Evolutionary conservation across 1,140 invertebrate species (phyloP), one percentile per base, ranked within the genome.

Genomic region (Saccostrea glomerata): DNA sequence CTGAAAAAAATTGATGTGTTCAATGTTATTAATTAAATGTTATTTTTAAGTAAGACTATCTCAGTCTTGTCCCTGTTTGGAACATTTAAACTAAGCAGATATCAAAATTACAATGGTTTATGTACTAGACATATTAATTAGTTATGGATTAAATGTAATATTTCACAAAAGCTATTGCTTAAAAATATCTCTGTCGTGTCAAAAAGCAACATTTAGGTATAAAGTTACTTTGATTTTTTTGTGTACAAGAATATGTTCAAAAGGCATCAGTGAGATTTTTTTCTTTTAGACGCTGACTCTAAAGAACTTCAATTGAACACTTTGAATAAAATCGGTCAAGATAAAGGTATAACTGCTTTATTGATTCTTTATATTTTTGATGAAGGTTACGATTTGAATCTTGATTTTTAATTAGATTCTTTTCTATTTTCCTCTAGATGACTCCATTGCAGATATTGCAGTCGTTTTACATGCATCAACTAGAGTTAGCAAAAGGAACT

Each of bases 391-490:
- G 15, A 30, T 77, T 77, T 77, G 25, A 30, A 30, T 30, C 13
- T 15, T 30, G 25, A 77, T 17, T 23, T 47, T 1, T 54, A 25
- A 55, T 84, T 36, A 55, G n/a, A 55, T 55, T 54, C 7, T 36
- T 1, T 30, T 82, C 6, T 47, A 23, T 20, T 77, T 30, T 47
- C 15, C n/a, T 84, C n/a, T 30, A 88, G 89, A 58, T 77, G 20
- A 63, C 17, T 54, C 47, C 25, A 7, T 66, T 66, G 87, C 89
- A 25, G 87, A 91, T 58, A 47, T 90, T 36, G 88, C 85, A 7
- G 30, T 90, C 70, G 84, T 90, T 9, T 89, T 88, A 47, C 89
- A 89, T 86, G 88, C 88, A 36, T 89, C 84, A 23, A 83, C 66
- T 9, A 63, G 11, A 30, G 66, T 90, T 5, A 84, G 70, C 20